Conservation (phyloP, 1,140 invertebrate species). For the Penaeus vannamei region DNA sequence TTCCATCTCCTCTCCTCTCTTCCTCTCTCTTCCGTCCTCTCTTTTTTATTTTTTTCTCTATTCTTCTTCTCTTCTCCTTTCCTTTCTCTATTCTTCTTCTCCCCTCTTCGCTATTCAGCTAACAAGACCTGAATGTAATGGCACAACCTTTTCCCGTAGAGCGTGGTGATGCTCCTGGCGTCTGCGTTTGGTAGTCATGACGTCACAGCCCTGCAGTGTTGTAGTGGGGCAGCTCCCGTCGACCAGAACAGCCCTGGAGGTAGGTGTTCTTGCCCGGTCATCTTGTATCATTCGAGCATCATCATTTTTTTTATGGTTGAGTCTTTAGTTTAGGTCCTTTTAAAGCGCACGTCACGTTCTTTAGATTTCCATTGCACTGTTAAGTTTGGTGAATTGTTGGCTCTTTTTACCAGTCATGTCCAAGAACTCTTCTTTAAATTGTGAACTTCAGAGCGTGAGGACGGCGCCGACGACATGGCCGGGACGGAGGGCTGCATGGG, state of each 20-base stretch:
- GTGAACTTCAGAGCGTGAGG: conserved; percentile 14
- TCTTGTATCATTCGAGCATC: background rate
- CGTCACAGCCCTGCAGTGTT: background rate
- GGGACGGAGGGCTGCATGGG: conserved; percentile 32
- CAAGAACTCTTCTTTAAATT: background rate
- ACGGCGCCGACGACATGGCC: background rate
- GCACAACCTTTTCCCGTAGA: background rate
- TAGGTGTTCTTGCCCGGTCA: background rate
- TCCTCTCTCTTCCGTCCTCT: no score
- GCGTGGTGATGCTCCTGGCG: background rate
- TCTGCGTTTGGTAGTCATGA: background rate
- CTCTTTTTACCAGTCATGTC: background rate
- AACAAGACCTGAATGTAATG: no score
- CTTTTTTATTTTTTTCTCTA: no score
- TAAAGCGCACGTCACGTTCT: no score
- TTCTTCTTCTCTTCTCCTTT: no score
- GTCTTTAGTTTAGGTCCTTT: no score
- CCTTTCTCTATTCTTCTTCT: no score
- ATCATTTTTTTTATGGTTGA: background rate
- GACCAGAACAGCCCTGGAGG: background rate
- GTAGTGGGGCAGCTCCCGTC: background rate
- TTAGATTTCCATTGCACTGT: no score
- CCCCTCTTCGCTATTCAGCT: no score
- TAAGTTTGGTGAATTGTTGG: no score
- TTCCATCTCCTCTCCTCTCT: no score